These are phyloP conservation scores for Drosophila sp. DNA, from an alignment of 1,140 invertebrate species.

Conservation along the genomic window DNA sequence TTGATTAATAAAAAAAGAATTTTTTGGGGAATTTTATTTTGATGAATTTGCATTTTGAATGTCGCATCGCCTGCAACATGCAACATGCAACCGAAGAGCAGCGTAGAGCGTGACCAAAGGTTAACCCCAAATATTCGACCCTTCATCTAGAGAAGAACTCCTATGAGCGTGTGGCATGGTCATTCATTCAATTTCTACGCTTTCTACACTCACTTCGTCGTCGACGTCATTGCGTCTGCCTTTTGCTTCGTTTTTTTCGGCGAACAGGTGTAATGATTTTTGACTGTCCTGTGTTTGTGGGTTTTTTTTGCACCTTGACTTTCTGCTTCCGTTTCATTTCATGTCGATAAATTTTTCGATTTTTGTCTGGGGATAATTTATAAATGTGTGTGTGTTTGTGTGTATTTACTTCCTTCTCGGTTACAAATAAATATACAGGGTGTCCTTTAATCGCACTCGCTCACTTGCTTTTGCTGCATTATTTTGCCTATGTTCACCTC, in stretches of 20 bases:
- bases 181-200: slow-evolving; percentile 63
- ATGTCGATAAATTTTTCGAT: slow-evolving; percentile 56
- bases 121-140: slow-evolving; percentile 41
- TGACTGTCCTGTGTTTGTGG: slow-evolving; percentile 11
- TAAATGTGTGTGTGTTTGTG: slow-evolving; percentile 53
- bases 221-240: slow-evolving; percentile 7
- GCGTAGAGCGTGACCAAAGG: slow-evolving; percentile 63
- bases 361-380: slow-evolving; percentile 10
- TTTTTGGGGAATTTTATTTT: slow-evolving; percentile 34
- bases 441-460: slow-evolving; percentile 17
- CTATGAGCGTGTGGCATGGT: slow-evolving; percentile 39
- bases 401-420: slow-evolving; percentile 54
- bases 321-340: slow-evolving; percentile 70
- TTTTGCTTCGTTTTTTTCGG: slow-evolving; percentile 6
- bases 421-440: slow-evolving; percentile 45
- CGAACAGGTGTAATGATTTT: slow-evolving; percentile 79
- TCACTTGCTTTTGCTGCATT: slow-evolving; percentile 17
- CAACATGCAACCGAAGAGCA: slow-evolving; percentile 59
- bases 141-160: slow-evolving; percentile 41
- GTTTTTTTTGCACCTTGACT: slow-evolving; percentile 73
- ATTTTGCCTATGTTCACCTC: slow-evolving; percentile 13
- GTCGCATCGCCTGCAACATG: slow-evolving; percentile 65
- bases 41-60: slow-evolving; percentile 43
- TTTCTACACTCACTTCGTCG: slow-evolving; percentile 71
- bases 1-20: slow-evolving; percentile 50